Evolutionary conservation across 2,113 vertebrate species (phyloP).

Genomic region (Mormoops blainvillei): DNA sequence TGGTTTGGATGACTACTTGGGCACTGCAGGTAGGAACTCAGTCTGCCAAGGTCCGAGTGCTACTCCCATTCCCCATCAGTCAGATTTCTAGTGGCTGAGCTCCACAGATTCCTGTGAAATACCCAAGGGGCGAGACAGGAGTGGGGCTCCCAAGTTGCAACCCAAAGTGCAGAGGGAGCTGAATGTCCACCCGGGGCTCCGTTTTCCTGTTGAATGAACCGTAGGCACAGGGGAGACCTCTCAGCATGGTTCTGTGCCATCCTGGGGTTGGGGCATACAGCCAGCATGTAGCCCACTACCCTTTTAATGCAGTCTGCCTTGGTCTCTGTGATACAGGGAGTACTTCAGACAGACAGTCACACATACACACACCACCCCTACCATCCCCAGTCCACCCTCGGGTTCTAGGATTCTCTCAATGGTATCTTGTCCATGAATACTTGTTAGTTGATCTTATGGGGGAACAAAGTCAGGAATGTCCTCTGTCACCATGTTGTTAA

Average conservation of each 20-base stretch:
- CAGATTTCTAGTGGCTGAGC: not conserved
- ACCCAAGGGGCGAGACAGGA: accelerated
- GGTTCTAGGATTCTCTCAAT: too few relatives aligned
- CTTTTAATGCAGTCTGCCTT: not conserved
- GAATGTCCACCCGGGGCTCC: not conserved
- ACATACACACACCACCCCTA: too few relatives aligned
- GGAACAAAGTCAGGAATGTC: not conserved
- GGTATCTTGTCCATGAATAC: not conserved
- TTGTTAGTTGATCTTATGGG: not conserved
- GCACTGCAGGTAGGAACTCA: not conserved
- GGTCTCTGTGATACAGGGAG: not conserved
- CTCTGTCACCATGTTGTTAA: too few relatives aligned
- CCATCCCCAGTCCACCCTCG: too few relatives aligned
- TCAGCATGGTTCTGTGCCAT: not conserved
- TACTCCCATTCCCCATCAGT: too few relatives aligned
- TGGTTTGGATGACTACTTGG: too few relatives aligned
- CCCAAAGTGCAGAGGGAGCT: not conserved
- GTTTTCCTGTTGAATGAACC: too few relatives aligned
- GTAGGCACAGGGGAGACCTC: not conserved
- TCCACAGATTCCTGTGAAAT: not conserved
- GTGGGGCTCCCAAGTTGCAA: not conserved
- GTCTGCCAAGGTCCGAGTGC: not conserved
- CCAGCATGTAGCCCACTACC: not conserved
- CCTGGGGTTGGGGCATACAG: too few relatives aligned
- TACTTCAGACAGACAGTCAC: not conserved